Evolutionary conservation across 2,113 vertebrate species (phyloP).

Genomic region (Brevimyrus niger): DNA sequence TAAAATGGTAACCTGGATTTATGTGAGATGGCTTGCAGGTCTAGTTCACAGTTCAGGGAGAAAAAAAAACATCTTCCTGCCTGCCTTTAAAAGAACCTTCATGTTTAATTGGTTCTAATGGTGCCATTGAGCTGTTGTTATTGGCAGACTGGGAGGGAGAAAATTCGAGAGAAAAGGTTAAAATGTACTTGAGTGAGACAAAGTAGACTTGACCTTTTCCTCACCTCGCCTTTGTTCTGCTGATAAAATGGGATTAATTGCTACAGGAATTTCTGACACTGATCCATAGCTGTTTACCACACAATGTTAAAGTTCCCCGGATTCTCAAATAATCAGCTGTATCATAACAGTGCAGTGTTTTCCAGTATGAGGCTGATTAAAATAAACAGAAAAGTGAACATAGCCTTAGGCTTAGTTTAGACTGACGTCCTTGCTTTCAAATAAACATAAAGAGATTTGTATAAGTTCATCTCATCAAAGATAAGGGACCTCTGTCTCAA

Average conservation of each 20-base stretch:
- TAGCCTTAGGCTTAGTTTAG: neutral
- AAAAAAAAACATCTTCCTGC: neutral
- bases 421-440: neutral
- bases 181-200: neutral
- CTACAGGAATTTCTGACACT: neutral
- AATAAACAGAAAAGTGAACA: neutral
- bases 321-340: neutral
- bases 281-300: neutral
- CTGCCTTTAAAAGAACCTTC: neutral
- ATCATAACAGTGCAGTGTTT: neutral
- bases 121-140: neutral
- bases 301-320: neutral
- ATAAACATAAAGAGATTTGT: neutral
- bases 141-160: neutral
- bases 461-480: neutral
- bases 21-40: neutral
- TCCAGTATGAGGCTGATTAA: neutral
- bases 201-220: neutral
- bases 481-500: neutral
- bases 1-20: conserved; percentile 13
- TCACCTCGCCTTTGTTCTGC: neutral
- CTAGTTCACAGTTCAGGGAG: neutral
- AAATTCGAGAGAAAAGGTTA: neutral
- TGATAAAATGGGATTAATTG: neutral
- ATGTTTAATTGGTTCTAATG: conserved; percentile 15